Base-by-base conservation (phyloP, 1,140 invertebrate species). In the Lysiphlebus fabarum region DNA sequence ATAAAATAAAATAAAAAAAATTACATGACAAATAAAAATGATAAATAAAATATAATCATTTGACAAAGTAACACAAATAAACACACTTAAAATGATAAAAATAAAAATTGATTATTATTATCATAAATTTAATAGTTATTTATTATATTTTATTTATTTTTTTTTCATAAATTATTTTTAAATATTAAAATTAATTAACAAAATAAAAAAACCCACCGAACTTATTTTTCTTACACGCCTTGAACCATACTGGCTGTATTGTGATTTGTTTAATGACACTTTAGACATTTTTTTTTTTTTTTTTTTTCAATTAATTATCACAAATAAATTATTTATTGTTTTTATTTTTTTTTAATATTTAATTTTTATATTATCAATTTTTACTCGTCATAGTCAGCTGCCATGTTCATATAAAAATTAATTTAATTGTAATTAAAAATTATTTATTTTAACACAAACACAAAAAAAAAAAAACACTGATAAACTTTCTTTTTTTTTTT, bases 171-270 rank as follows among this genome's bases (percentile, higher is more conserved):
- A 34, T 6, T 33, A 54, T 5, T 6, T 11, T 41, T 41, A 9
- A 53, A 44, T n/a, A n/a, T 34, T 38, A 56, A 61, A 3, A 33
- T 9, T 34, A 37, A 34, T 6, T 8, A 17, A 11, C 9, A 42
- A 40, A 42, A 45, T 7, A 48, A 44, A 44, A 59, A 66, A 65
- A 74, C 77, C 58, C 71, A 80, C 78, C 78, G 77, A 77, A 59
- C 78, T 80, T 64, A 80, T 80, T 66, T 80, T 80, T 51, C 78
- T 70, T 42, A 79, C 75, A 65, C 78, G 72, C 56, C 76, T 74
- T 56, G 76, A 78, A 71, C 76, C 77, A 68, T 76, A 77, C 65
- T 74, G 73, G 68, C 75, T 72, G 67, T 73, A 71, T 66, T 79
- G 75, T 55, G 78, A 77, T 70, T 78, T 80, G 71, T 74, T 80